Conservation (phyloP, 2,888 invertebrate species). For the Anoplius nigerrimus region DNA sequence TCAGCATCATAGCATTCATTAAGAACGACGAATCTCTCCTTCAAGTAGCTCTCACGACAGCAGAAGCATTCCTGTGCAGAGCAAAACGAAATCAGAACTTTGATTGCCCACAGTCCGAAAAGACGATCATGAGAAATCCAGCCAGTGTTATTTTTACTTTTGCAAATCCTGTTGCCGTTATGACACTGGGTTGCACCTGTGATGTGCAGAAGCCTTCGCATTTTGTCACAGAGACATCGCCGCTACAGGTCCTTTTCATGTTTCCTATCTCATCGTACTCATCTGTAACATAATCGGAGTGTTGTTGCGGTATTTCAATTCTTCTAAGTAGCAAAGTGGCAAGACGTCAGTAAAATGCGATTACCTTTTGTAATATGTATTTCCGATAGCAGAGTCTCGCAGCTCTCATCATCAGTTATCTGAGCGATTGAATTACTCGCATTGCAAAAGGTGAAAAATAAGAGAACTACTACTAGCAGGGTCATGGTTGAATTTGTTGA, state of each 20-base stretch:
- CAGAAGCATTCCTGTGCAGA: slow-evolving; percentile 90
- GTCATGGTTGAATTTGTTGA: slow-evolving; percentile 17
- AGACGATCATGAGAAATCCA: not conserved
- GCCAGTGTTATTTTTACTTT: slow-evolving; percentile 79
- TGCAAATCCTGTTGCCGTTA: slow-evolving; percentile 90
- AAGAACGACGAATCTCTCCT: slow-evolving; percentile 86
- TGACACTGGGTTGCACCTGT: slow-evolving; percentile 93
- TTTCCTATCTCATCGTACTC: slow-evolving; percentile 92
- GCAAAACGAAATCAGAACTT: slow-evolving; percentile 11
- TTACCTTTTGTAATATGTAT: slow-evolving; percentile 91
- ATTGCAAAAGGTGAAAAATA: slow-evolving; percentile 20
- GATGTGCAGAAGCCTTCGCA: slow-evolving; percentile 95
- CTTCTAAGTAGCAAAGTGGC: no score
- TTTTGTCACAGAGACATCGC: slow-evolving; percentile 92
- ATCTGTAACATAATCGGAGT: slow-evolving; percentile 77
- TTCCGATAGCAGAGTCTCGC: slow-evolving; percentile 90
- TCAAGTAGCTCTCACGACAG: slow-evolving; percentile 90
- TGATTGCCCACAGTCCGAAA: slow-evolving; percentile 7
- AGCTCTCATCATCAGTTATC: slow-evolving; percentile 81
- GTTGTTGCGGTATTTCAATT: no score
- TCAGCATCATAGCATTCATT: slow-evolving; percentile 93
- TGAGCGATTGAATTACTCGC: slow-evolving; percentile 43
- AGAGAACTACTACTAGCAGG: slow-evolving; percentile 23
- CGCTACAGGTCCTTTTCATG: slow-evolving; percentile 90
- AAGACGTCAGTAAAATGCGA: slow-evolving; percentile 10